These are phyloP conservation scores for Hyles euphorbiae DNA, from an alignment of 1,140 invertebrate genomes.

Conservation along the genomic window DNA sequence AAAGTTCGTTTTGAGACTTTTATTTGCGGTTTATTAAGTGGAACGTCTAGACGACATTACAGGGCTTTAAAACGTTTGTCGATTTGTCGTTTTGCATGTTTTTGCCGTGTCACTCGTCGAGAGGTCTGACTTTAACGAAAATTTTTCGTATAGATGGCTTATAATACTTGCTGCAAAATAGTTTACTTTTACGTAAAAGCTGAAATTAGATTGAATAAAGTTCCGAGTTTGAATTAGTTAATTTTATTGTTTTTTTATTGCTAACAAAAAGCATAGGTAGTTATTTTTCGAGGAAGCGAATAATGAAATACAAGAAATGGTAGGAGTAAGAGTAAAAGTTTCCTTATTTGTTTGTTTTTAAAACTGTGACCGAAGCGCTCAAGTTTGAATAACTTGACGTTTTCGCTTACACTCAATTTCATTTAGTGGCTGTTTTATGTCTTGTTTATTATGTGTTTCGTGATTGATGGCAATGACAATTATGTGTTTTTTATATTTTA, in stretches of 20 bases:
- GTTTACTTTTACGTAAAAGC: slow-evolving; percentile 6
- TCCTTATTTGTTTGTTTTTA: slow-evolving; percentile 59
- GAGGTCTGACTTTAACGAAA: slow-evolving; percentile 12
- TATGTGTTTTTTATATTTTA: background rate
- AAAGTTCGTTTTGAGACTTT: no score
- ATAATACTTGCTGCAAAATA: background rate
- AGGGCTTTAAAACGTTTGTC: no score
- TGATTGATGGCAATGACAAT: slow-evolving; percentile 22
- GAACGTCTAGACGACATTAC: no score
- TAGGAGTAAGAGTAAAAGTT: slow-evolving; percentile 33
- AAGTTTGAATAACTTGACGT: slow-evolving; percentile 47
- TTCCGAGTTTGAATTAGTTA: no score
- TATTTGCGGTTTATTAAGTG: no score
- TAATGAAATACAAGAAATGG: no score
- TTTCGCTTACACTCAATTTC: slow-evolving; percentile 63
- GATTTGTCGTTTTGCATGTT: background rate
- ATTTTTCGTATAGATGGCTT: background rate
- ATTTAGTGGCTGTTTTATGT: slow-evolving; percentile 46
- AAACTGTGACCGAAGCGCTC: slow-evolving; percentile 46
- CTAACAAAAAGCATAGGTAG: background rate
- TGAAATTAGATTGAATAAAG: no score
- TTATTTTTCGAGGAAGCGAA: slow-evolving; percentile 27
- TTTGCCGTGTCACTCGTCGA: slow-evolving; percentile 10
- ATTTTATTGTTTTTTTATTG: no score
- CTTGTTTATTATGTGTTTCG: slow-evolving; percentile 38